phyloP scores from a whole-genome alignment of 2,113 vertebrate species.

The Nerophis ophidion region DNA sequence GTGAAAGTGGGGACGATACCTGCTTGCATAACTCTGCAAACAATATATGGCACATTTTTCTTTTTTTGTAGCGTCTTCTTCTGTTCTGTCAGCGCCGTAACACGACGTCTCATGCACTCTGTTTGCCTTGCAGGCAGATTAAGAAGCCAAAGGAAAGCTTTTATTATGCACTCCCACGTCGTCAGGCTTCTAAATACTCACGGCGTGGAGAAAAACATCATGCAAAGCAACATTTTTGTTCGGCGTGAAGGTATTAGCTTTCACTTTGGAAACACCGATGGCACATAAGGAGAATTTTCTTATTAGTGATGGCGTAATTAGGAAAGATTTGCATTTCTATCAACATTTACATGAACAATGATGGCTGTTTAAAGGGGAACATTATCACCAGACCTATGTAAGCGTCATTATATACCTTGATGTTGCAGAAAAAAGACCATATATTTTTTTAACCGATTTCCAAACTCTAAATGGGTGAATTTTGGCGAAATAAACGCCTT shows the following conservation, averaged over 20 bases:
- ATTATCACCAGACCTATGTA: too few species aligned
- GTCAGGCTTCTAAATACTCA: conserved; percentile 8
- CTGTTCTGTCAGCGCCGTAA: conserved; percentile 22
- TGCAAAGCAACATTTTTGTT: conserved; percentile 21
- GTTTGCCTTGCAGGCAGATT: conserved; percentile 38
- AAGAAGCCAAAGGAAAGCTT: conserved; percentile 32
- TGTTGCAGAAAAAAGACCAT: too few species aligned
- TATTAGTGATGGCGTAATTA: not conserved
- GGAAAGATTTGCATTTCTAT: conserved; percentile 4
- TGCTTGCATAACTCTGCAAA: conserved; percentile 28
- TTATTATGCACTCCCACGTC: conserved; percentile 18
- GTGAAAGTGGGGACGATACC: conserved; percentile 15
- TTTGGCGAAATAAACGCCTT: too few species aligned
- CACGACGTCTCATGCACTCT: conserved; percentile 20
- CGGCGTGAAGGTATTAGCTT: conserved; percentile 18
- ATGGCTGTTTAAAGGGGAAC: not conserved
- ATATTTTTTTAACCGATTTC: too few species aligned
- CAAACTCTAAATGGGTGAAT: too few species aligned
- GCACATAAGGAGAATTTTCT: too few species aligned
- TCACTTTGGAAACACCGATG: conserved; percentile 2
- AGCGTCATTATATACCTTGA: too few species aligned
- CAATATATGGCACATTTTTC: conserved; percentile 37
- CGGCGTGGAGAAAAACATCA: conserved; percentile 15
- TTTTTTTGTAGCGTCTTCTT: conserved; percentile 29
- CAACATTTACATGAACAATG: not conserved